Percentiles rank a stretch among this genome's conserved stretches.
These are phyloP conservation scores for Acleris holmiana DNA, from an alignment of 2,888 invertebrate species.

Conservation along the genomic window DNA sequence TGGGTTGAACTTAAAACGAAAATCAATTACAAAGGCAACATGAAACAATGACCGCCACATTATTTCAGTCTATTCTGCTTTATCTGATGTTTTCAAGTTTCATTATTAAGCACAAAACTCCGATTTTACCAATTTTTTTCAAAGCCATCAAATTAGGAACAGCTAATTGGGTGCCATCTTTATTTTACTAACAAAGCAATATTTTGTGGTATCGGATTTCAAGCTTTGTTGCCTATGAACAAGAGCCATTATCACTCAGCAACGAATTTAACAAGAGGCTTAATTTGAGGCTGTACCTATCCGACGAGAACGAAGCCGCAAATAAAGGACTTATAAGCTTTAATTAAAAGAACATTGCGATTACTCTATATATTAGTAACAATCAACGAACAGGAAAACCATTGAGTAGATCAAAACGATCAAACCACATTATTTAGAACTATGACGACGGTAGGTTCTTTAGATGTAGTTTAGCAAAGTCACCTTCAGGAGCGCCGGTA, in stretches of 20 bases:
- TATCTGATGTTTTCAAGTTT: constrained; percentile 3
- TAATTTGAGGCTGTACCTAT: constrained; percentile 44
- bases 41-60: not conserved
- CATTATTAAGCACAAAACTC: not conserved
- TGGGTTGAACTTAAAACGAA: too few species aligned
- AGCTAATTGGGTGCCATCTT: constrained; percentile 31
- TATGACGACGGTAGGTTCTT: too few species aligned
- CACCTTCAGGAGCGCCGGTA: too few species aligned
- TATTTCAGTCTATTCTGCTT: not conserved
- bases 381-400: constrained; percentile 52
- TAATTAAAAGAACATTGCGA: constrained; percentile 74
- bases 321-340: constrained; percentile 64
- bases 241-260: constrained; percentile 36
- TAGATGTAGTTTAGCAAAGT: too few species aligned
- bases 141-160: constrained; percentile 22
- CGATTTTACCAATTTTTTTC: constrained; percentile 5
- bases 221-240: constrained; percentile 28
- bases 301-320: constrained; percentile 52
- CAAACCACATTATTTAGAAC: not conserved
- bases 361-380: constrained; percentile 70
- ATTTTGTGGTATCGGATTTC: constrained; percentile 6
- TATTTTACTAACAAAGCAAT: constrained; percentile 15
- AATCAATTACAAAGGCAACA: not conserved
- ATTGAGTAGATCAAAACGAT: constrained; percentile 40
- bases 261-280: constrained; percentile 40